Base-by-base conservation (phyloP, 2,797 vertebrate species). In the Microctenopoma steveboyesi region DNA sequence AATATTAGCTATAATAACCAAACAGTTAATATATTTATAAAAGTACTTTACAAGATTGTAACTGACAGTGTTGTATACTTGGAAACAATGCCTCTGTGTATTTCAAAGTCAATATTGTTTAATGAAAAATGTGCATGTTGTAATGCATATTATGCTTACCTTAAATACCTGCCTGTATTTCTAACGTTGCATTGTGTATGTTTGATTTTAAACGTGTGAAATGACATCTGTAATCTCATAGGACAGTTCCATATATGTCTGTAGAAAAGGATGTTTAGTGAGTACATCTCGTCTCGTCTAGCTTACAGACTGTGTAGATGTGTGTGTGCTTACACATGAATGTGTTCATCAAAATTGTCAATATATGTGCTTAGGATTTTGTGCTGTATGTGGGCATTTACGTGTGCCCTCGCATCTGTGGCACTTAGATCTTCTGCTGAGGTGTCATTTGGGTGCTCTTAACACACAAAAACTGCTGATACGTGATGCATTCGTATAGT, bases 371-470 rank as follows among this genome's bases (percentile, higher is more conserved):
- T 43, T 55, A n/a, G 63, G 47, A 64, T 67, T 47, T 40, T 76
- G 30, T 67, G 30, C 47, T 52, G 52, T 68, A 15, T 58, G 45
- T 25, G 56, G 30, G 2, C 46, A 42, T 65, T 33, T 52, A n/a
- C 71, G 48, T 39, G 37, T 27, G 35, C 0, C 45, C 46, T 52
- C 54, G 70, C 43, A 22, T 76, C 43, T 64, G 63, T 74, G 28
- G 45, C 33, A 55, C 79, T 69, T 60, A 63, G 71, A 57, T 74
- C 69, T 79, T 83, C 56, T 84, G 69, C 82, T 81, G 72, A 70
- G 82, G 79, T 86, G 81, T 82, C 81, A 84, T 88, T 87, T 83
- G 79, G 84, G 56, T 69, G 48, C 58, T 85, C 70, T 86, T 79
- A 83, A 76, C 76, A 71, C 66, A 72, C 46, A 49, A 35, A 81